Evolutionary conservation across 2,888 invertebrate genomes (phyloP), one percentile per base, ranked within the genome.

Genomic region (Lepidocyrtoides sp.): DNA sequence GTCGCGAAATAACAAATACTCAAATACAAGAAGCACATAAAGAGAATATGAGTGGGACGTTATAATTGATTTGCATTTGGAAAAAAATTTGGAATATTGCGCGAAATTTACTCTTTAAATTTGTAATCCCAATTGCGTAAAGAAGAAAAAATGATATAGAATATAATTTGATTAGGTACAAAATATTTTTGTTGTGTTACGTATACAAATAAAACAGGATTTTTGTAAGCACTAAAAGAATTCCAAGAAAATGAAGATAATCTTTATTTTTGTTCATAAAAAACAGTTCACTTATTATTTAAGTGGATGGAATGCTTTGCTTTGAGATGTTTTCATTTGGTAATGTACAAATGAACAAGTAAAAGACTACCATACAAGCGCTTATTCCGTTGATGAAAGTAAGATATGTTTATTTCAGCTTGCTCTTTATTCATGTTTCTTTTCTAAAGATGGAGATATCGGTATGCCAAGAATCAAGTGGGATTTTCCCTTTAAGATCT

Each of bases 401-500:
- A 12, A 63, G 29, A 10, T 63, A 14, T 63, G 20, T 57, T 63
- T 63, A 12, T 23, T 63, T 2, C 1, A 36, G 57, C 57, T 36
- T 17, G 3, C 44, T 10, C 14, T 41, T 17, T 23, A 5, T 69
- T 69, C 5, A 0, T 69, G 32, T 72, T 3, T 12, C 20, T 72
- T 36, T 32, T 36, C n/a, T 72, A 44, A 17, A 72, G 41, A 41
- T 72, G 20, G 12, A 44, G 44, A 72, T 72, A 41, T 44, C 8
- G 23, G 17, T 79, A 60, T 60, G 82, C 82, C 82, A 82, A 82
- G 82, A 82, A 82, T 63, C 82, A 60, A 60, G 81, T 36, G 17
- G 36, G 44, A 82, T 23, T 79, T 51, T n/a, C 36, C 29, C 1
- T 29, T 51, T 79, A 54, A 54, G 10, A 79, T 8, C 72, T 17